These are phyloP conservation scores for Euzophera pinguis DNA, from an alignment of 2,888 invertebrate genomes.

Conservation along the genomic window DNA sequence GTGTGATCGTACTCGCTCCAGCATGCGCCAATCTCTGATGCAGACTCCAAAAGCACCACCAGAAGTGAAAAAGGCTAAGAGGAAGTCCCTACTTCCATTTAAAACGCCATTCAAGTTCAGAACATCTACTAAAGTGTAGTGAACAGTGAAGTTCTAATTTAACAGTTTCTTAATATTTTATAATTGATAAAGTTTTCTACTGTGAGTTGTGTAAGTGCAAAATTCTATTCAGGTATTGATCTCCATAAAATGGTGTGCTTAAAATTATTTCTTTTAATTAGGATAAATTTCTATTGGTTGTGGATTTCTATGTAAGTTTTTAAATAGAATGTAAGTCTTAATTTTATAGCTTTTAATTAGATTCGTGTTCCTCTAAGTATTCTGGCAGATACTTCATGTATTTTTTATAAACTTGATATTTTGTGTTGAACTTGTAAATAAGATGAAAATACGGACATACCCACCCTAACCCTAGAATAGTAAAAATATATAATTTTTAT, in stretches of 20 bases:
- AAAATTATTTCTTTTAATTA: background rate
- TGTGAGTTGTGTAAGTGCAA: no score
- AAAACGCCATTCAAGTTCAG: constrained; percentile 75
- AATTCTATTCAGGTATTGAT: background rate
- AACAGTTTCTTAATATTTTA: no score
- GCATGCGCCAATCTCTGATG: constrained; percentile 38
- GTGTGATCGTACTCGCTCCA: constrained; percentile 44
- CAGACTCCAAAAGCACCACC: constrained; percentile 50
- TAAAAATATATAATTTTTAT: constrained; percentile 25
- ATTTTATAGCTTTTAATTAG: background rate
- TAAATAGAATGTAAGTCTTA: constrained; percentile 8
- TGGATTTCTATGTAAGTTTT: constrained; percentile 21
- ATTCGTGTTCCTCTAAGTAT: background rate
- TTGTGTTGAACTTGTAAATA: constrained; percentile 40
- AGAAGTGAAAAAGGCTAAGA: constrained; percentile 58
- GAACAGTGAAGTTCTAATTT: background rate
- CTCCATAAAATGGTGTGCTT: constrained; percentile 2
- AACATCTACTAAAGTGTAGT: constrained; percentile 53
- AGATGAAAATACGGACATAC: constrained; percentile 67
- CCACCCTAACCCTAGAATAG: constrained; percentile 69
- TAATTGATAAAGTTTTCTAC: no score
- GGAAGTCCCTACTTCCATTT: constrained; percentile 65
- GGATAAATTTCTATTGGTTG: constrained; percentile 28
- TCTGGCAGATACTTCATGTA: constrained; percentile 12
- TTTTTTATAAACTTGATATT: constrained; percentile 18